phyloP scores from a whole-genome alignment of 2,797 vertebrate genomes.

The Pseudochirops corinnae region DNA sequence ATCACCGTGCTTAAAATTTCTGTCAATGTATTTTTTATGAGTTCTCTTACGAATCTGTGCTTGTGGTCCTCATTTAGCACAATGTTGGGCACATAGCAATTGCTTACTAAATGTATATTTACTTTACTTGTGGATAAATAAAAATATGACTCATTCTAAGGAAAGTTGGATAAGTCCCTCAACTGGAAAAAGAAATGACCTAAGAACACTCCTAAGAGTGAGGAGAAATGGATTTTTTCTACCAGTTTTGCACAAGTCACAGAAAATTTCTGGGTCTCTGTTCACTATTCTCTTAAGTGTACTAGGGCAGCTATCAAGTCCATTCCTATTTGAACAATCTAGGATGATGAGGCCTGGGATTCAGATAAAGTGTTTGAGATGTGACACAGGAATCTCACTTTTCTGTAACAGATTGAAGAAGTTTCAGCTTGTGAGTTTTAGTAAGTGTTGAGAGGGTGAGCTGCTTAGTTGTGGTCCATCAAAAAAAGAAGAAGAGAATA shows the following conservation, averaged over 20 bases:
- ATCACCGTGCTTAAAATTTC: not conserved
- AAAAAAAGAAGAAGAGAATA: not conserved
- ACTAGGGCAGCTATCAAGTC: too few relatives aligned
- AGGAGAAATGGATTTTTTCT: too few relatives aligned
- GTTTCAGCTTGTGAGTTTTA: too few relatives aligned
- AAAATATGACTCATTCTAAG: not conserved
- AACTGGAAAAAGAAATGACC: not conserved
- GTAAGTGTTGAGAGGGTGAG: too few relatives aligned
- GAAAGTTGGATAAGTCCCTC: not conserved
- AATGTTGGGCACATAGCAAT: not conserved
- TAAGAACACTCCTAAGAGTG: not conserved
- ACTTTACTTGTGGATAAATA: not conserved
- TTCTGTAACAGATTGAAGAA: too few relatives aligned
- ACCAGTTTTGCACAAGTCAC: too few relatives aligned
- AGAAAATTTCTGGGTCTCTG: too few relatives aligned
- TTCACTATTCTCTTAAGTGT: too few relatives aligned
- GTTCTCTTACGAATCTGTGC: not conserved
- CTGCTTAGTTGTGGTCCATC: not conserved
- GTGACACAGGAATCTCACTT: too few relatives aligned
- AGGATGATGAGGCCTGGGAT: too few relatives aligned
- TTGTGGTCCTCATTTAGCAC: not conserved
- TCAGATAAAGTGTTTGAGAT: too few relatives aligned
- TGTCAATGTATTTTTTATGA: not conserved
- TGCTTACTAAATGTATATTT: not conserved
- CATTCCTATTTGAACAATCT: too few relatives aligned